Evolutionary conservation across 2,797 vertebrate species (phyloP).

Genomic region (Muraenolepis orangiensis): DNA sequence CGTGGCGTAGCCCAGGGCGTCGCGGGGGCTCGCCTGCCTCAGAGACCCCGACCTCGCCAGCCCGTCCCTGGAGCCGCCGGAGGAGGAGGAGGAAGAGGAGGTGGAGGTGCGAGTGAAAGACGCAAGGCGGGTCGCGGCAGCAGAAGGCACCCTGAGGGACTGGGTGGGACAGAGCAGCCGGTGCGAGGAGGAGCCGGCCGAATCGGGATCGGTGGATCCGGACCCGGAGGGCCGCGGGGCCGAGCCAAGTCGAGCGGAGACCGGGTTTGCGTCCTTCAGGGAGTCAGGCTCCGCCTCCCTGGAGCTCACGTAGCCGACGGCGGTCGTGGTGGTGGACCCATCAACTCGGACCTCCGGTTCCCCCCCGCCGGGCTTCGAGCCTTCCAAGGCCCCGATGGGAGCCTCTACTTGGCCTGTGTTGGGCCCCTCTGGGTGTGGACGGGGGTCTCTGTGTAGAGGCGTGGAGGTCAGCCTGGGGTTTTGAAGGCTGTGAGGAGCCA

Average conservation of each 20-base stretch:
- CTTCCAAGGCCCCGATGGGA: background rate
- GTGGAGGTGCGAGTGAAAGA: background rate
- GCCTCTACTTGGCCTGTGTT: background rate
- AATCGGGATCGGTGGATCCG: constrained; percentile 86
- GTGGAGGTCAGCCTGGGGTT: constrained; percentile 83
- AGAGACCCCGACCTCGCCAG: constrained; percentile 88
- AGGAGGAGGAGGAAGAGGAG: background rate
- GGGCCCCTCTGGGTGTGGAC: constrained; percentile 55
- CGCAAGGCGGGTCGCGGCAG: constrained; percentile 52
- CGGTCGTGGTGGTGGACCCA: background rate
- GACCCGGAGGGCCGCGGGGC: constrained; percentile 73
- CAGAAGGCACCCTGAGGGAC: constrained; percentile 93
- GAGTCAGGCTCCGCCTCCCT: background rate
- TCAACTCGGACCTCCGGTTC: constrained; percentile 58
- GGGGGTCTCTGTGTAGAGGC: constrained; percentile 88
- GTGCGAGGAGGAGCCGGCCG: constrained; percentile 72
- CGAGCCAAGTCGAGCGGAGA: background rate
- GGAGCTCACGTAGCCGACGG: background rate
- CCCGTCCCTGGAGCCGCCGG: background rate
- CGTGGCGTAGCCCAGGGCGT: constrained; percentile 94
- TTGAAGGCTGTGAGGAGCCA: background rate
- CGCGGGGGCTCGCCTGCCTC: constrained; percentile 91
- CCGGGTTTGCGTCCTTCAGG: too few species aligned
- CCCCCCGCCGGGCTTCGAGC: constrained; percentile 57
- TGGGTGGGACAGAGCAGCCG: constrained; percentile 93